These are phyloP conservation scores for Crepidodera aurea DNA, from an alignment of 2,888 invertebrate genomes.

Conservation along the genomic window DNA sequence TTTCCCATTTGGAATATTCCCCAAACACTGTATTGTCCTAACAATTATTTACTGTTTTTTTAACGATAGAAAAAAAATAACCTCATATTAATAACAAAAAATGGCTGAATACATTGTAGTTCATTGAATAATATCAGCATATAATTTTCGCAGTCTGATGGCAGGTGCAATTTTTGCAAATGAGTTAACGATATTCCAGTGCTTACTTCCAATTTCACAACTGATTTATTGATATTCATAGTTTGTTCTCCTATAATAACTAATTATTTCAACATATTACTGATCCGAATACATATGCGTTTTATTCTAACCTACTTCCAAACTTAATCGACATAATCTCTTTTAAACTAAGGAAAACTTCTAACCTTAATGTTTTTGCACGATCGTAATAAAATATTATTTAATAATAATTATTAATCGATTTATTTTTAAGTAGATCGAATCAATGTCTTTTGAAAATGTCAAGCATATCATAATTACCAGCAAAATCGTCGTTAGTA, in stretches of 20 bases:
- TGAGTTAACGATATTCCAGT: constrained; percentile 22
- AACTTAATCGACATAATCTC: constrained; percentile 10
- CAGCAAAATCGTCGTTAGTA: no score
- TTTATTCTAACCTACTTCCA: constrained; percentile 20
- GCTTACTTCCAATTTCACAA: constrained; percentile 33
- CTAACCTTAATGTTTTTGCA: constrained; percentile 1
- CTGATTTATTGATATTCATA: constrained; percentile 31
- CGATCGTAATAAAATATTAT: neutral
- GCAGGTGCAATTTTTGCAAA: constrained; percentile 19
- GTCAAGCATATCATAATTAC: no score
- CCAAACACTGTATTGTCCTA: no score
- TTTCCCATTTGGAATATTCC: no score
- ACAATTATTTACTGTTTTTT: no score
- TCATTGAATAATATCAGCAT: neutral
- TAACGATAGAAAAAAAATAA: no score
- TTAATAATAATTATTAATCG: no score
- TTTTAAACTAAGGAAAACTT: constrained; percentile 14
- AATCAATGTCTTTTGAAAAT: no score
- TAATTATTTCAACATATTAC: constrained; percentile 31
- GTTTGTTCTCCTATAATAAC: constrained; percentile 29
- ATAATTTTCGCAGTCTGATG: constrained; percentile 7
- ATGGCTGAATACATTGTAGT: no score
- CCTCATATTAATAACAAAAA: no score
- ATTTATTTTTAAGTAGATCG: neutral
- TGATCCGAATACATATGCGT: constrained; percentile 32